These are phyloP conservation scores for Eretmochelys imbricata DNA, from an alignment of 2,113 vertebrate genomes.

Conservation along the genomic window DNA sequence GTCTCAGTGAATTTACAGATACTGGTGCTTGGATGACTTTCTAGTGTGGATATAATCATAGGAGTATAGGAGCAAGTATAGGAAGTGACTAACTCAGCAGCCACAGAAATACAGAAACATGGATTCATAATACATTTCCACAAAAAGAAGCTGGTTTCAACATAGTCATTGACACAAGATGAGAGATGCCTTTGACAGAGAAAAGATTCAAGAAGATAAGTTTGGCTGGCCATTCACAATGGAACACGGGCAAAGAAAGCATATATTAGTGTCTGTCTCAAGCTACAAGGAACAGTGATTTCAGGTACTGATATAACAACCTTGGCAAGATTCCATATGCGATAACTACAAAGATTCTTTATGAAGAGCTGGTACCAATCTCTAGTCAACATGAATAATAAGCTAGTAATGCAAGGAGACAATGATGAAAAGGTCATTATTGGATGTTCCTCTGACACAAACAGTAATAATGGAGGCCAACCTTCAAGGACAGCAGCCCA, in stretches of 20 bases:
- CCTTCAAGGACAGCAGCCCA: not conserved
- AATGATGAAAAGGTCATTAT: not conserved
- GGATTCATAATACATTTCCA: not conserved
- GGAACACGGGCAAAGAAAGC: not conserved
- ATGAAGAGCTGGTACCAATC: not conserved
- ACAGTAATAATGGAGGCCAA: not conserved
- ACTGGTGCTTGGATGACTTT: not conserved
- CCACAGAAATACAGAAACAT: not conserved
- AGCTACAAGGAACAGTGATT: not conserved
- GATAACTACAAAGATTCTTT: not conserved
- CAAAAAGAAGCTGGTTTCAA: not conserved
- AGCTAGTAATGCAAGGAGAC: not conserved
- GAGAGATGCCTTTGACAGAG: not conserved
- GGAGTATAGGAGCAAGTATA: not conserved
- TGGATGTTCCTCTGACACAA: not conserved
- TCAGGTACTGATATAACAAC: not conserved
- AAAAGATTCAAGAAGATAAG: not conserved
- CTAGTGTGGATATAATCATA: not conserved
- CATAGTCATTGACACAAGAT: not conserved
- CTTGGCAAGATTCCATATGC: not conserved
- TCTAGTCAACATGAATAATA: slow-evolving; percentile 32
- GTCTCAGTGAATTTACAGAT: not conserved
- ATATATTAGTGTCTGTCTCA: not conserved
- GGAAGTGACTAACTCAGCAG: not conserved
- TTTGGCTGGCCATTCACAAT: not conserved